Evolutionary conservation across 2,113 vertebrate genomes (phyloP).

Genomic region (Microcebus murinus): DNA sequence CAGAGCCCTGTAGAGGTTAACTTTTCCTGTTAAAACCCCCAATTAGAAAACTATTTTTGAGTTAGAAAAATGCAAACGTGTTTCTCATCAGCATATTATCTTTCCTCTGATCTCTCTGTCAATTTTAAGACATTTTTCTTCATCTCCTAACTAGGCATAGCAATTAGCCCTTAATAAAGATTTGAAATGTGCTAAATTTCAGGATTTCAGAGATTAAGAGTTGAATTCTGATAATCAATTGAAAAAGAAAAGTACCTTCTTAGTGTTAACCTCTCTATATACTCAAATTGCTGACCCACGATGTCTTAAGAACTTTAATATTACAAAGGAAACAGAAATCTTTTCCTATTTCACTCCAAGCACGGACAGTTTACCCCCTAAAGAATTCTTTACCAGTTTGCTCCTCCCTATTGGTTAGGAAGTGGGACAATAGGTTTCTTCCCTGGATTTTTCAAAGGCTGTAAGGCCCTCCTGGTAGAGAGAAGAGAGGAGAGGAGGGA

Average conservation of each 20-base stretch:
- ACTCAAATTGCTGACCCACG: constrained; percentile 1
- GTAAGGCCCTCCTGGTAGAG: neutral
- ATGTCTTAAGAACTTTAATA: constrained; percentile 34
- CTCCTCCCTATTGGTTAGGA: neutral
- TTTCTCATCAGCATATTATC: constrained; percentile 67
- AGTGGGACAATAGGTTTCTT: neutral
- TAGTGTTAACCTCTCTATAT: constrained; percentile 39
- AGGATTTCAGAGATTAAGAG: constrained; percentile 42
- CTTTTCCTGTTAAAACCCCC: constrained; percentile 69
- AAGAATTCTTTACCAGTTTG: neutral
- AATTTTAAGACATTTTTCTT: constrained; percentile 69
- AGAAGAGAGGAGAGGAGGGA: neutral
- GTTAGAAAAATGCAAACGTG: constrained; percentile 64
- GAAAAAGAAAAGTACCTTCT: neutral
- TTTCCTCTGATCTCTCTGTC: constrained; percentile 59
- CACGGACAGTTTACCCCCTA: neutral
- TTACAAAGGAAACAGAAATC: constrained; percentile 9
- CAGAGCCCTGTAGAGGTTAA: constrained; percentile 17
- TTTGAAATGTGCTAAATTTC: constrained; percentile 59
- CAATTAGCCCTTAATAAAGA: constrained; percentile 63
- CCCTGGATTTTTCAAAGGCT: neutral
- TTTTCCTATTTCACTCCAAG: neutral
- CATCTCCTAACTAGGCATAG: constrained; percentile 22
- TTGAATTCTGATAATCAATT: constrained; percentile 58
- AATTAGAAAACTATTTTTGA: constrained; percentile 71